Base-by-base conservation (phyloP, 2,888 invertebrate species). In the Sinopyrophorus schimmeli region DNA sequence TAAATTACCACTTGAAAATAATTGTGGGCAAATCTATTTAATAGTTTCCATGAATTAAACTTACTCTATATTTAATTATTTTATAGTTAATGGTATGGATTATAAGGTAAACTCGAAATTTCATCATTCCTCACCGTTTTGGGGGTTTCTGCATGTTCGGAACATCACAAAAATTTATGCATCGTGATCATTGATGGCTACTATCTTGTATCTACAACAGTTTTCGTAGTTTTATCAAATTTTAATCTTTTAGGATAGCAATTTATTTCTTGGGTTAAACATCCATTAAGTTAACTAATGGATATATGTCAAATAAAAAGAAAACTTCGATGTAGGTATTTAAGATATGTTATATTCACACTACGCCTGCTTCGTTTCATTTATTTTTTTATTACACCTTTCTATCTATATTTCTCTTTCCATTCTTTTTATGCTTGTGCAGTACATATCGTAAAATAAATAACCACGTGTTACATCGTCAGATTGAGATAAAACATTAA, bases 161-260 rank as follows among this genome's bases (percentile, higher is more conserved):
- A 31, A 41, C 40, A 32, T 35, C 35, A 27, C 20, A 41, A 47
- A 53, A 59, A 59, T 63, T 64, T 63, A 63, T 60, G 60, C 56
- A 54, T 49, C 54, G 54, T 59, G 63, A 63, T 63, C 66, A 67
- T 65, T 67, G 69, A 68, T 68, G 68, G 64, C 63, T 65, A 61
- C 66, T 67, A 69, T 69, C 68, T 69, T 66, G 64, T 67, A 69
- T 70, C 69, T 68, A 67, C 67, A 68, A 65, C 67, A 66, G 63
- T 68, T 70, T 66, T 68, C 67, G 64, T 63, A 59, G 64, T 64
- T 65, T 68, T 70, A 68, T 68, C 67, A 65, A 66, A 66, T 64
- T 64, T 66, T 63, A 60, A 63, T 63, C 63, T 63, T 48, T 48
- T 43, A 44, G 47, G 48, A 55, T 50, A 53, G 56, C 59, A 58